Conservation (phyloP, 1,140 invertebrate species). For the Linepithema humile region DNA sequence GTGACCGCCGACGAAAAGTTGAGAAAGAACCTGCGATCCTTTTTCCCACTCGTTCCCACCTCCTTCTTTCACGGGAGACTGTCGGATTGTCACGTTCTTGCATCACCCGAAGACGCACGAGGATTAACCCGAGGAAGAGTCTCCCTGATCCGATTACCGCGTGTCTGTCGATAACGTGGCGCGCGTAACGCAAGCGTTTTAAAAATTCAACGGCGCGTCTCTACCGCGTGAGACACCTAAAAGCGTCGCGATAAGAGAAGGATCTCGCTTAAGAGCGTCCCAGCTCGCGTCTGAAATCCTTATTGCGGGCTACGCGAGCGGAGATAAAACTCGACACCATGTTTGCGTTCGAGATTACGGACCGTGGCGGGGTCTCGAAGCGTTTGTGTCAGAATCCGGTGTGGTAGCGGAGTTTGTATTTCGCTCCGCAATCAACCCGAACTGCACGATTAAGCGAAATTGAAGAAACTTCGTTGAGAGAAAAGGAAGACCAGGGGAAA, state of each 20-base stretch:
- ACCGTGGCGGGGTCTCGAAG: background rate
- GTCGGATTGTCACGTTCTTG: slow-evolving; percentile 48
- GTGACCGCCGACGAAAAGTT: slow-evolving; percentile 68
- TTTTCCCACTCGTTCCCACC: background rate
- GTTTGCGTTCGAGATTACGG: slow-evolving; percentile 54
- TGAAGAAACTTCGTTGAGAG: slow-evolving; percentile 12
- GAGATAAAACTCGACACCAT: slow-evolving; percentile 53
- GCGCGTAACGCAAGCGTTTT: slow-evolving; percentile 25
- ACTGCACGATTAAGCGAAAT: slow-evolving; percentile 58
- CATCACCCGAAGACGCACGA: slow-evolving; percentile 55
- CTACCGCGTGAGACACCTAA: slow-evolving; percentile 38
- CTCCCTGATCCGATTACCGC: slow-evolving; percentile 66
- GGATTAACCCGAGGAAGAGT: slow-evolving; percentile 60
- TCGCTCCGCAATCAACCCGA: slow-evolving; percentile 50
- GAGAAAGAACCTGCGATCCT: slow-evolving; percentile 22
- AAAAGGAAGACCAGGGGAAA: slow-evolving; percentile 8
- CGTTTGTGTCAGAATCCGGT: slow-evolving; percentile 19
- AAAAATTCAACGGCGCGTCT: slow-evolving; percentile 46
- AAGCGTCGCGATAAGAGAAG: slow-evolving; percentile 54
- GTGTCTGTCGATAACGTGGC: slow-evolving; percentile 42
- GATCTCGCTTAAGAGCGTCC: slow-evolving; percentile 47
- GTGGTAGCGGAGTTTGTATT: slow-evolving; percentile 20
- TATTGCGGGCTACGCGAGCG: slow-evolving; percentile 50
- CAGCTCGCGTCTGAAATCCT: slow-evolving; percentile 47
- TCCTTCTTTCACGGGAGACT: background rate